Conservation (phyloP, 2,113 vertebrate species). For the Edolisoma coerulescens region DNA sequence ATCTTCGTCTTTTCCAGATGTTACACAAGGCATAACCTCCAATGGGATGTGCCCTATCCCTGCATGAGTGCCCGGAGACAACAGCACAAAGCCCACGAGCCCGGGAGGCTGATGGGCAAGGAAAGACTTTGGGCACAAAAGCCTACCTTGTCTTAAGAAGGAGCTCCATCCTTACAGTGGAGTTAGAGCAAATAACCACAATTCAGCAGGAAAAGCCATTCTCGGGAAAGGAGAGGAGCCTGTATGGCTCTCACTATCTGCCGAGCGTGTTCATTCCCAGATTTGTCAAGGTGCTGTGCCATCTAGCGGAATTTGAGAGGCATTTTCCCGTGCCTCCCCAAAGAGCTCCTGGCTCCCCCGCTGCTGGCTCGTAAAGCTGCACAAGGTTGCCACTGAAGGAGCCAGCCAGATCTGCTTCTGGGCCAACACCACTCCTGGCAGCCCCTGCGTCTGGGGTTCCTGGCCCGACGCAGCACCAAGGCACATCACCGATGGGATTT, state of each 20-base stretch:
- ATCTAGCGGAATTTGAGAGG: not conserved
- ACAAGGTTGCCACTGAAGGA: fast-evolving
- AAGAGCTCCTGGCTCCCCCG: not conserved
- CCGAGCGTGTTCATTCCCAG: fast-evolving
- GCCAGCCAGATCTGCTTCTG: fast-evolving
- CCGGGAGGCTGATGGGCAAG: not conserved
- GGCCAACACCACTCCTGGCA: not conserved
- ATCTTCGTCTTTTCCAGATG: not conserved
- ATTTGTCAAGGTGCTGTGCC: conserved; percentile 8
- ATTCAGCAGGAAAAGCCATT: not conserved
- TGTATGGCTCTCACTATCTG: fast-evolving
- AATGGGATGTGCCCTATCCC: no score
- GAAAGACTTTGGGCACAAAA: not conserved
- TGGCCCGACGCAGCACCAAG: not conserved
- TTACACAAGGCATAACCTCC: not conserved
- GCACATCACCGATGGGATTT: not conserved
- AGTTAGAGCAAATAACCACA: not conserved
- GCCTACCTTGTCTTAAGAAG: not conserved
- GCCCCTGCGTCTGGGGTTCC: not conserved
- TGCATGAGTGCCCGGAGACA: not conserved
- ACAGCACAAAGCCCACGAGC: fast-evolving
- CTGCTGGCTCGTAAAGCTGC: not conserved
- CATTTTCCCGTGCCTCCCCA: not conserved
- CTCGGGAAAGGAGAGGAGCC: not conserved
- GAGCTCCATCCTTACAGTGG: fast-evolving